Base-by-base conservation (phyloP, 1,140 invertebrate genomes). In the Camponotus vicinus region DNA sequence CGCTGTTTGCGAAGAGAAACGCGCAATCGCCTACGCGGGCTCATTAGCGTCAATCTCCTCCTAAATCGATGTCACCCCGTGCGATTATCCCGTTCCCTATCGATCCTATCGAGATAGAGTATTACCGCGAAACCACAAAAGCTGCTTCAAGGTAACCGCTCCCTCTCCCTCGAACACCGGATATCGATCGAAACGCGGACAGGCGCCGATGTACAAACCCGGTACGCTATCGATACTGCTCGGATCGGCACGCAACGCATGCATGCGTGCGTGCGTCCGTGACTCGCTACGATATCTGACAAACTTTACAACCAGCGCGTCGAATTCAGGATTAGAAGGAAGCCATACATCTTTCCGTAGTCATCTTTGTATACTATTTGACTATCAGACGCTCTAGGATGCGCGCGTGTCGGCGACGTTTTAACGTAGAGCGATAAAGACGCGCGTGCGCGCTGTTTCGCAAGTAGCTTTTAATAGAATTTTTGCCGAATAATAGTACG, bases 131-230 rank as follows among this genome's bases (percentile, higher is more conserved):
- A 15, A 55, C 1, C 32, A 55, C 52, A 27, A 59, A 82, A 71
- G 18, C 79, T 15, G 40, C 27, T 73, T 7, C 79, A 83, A 73
- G 42, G 67, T 73, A 82, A 61, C 18, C 78, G 40, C 18, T 45
- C 59, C 13, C 15, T 71, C 21, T 59, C 55, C 4, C 37, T 18
- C 67, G 13, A 27, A 55, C 15, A 40, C 27, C 40, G 57, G 32
- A 49, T 63, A 83, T 83, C 69, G 79, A 83, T 83, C 55, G 79
- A 61, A 40, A n/a, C 45, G 34, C n/a, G 49, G 37, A 83, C 61
- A 45, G 79, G 40, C 69, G 40, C 55, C 67, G 45, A 73, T 83
- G 8, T 45, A 45, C 13, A 27, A 27, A 0, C 27, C 27, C 27
- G 27, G 27, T n/a, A 13, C 34, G 21, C 34, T 80, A 80, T 80